These are phyloP conservation scores for Fragum fragum DNA, from an alignment of 2,888 invertebrate genomes.

Conservation along the genomic window DNA sequence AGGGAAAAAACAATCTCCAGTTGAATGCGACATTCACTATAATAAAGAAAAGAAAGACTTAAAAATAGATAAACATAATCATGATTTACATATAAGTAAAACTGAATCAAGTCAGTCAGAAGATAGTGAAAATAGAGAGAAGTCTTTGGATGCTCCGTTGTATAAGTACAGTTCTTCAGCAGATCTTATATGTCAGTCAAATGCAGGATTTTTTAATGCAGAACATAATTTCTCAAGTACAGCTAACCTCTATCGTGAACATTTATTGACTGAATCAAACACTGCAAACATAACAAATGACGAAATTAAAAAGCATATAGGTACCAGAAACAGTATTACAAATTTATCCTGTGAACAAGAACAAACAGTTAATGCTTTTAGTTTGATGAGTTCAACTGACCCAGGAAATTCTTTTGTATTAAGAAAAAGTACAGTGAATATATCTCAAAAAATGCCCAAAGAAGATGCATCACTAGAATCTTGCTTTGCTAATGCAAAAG, in stretches of 20 bases:
- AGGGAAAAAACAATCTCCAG: too few species aligned
- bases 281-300: too few species aligned
- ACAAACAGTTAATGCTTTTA: neutral
- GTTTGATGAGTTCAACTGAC: conserved; percentile 33
- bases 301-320: too few species aligned
- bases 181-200: neutral
- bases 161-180: neutral
- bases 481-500: too few species aligned
- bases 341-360: too few species aligned
- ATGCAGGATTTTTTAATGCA: neutral
- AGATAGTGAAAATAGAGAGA: neutral
- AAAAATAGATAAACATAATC: too few species aligned
- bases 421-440: conserved; percentile 21
- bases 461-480: conserved; percentile 4
- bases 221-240: neutral
- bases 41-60: too few species aligned
- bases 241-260: neutral
- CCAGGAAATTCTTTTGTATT: conserved; percentile 36
- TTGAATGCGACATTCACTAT: too few species aligned
- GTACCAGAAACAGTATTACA: neutral
- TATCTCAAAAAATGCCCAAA: conserved; percentile 35
- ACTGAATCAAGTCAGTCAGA: neutral
- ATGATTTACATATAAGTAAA: too few species aligned
- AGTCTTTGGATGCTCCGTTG: neutral
- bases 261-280: neutral